phyloP scores from a whole-genome alignment of 2,797 vertebrate species.

The Pipistrellus pipistrellus region DNA sequence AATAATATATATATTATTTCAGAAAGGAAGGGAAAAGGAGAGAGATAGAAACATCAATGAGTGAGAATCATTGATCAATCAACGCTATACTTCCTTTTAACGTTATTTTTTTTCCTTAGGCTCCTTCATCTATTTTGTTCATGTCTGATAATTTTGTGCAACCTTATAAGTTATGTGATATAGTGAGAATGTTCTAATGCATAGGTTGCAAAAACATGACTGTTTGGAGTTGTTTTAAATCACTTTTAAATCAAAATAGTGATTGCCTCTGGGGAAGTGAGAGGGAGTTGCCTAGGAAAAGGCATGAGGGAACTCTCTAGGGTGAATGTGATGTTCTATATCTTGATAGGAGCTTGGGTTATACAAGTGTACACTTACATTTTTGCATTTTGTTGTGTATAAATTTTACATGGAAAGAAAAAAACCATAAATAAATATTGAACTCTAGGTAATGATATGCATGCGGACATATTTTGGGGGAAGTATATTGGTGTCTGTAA shows the following conservation, averaged over 20 bases:
- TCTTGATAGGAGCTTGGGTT: neutral
- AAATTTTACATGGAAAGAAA: neutral
- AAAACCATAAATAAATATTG: slow-evolving; percentile 5
- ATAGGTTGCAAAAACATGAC: neutral
- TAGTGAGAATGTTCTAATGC: neutral
- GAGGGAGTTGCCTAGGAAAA: neutral
- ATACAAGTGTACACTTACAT: neutral
- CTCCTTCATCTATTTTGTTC: neutral
- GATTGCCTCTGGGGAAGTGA: neutral
- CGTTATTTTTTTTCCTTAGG: neutral
- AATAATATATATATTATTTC: no score
- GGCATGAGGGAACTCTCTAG: neutral
- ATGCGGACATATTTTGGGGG: slow-evolving; percentile 10
- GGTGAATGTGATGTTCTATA: neutral
- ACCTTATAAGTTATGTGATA: neutral
- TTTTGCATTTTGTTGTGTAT: neutral
- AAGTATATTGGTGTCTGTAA: neutral
- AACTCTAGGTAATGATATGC: neutral
- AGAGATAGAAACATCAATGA: no score
- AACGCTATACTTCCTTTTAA: neutral
- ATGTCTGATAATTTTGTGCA: slow-evolving; percentile 34
- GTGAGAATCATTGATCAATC: no score
- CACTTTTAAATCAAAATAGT: slow-evolving; percentile 48
- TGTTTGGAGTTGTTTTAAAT: slow-evolving; percentile 14
- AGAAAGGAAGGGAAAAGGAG: no score